Evolutionary conservation across 2,888 invertebrate species (phyloP).

Genomic region (Unio delphinus): DNA sequence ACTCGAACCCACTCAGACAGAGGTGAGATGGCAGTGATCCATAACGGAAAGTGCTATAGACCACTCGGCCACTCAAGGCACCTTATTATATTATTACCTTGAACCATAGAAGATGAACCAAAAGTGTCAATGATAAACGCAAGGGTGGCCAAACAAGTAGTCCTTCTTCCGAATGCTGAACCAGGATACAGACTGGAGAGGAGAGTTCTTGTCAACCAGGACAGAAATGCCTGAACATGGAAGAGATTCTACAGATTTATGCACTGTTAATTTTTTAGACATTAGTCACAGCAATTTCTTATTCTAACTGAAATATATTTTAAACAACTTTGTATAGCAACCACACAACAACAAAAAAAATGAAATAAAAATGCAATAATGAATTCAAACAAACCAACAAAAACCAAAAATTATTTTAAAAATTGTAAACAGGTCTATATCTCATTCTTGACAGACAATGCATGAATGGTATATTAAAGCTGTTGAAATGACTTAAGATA

Average conservation of each 20-base stretch:
- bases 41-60: too few relatives aligned
- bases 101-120: slow-evolving; percentile 6
- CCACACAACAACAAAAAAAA: too few relatives aligned
- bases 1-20: too few relatives aligned
- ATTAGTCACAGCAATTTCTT: background rate
- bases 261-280: too few relatives aligned
- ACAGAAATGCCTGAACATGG: slow-evolving; percentile 52
- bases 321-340: background rate
- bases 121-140: slow-evolving; percentile 39
- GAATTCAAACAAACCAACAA: background rate
- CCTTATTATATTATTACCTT: background rate
- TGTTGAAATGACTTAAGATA: too few relatives aligned
- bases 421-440: too few relatives aligned
- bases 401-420: background rate
- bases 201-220: slow-evolving; percentile 48
- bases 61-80: too few relatives aligned
- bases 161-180: slow-evolving; percentile 61
- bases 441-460: too few relatives aligned
- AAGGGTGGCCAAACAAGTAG: slow-evolving; percentile 56
- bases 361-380: too few relatives aligned
- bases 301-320: background rate
- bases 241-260: background rate
- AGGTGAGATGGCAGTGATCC: too few relatives aligned
- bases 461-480: too few relatives aligned
- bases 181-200: slow-evolving; percentile 57